Evolutionary conservation across 2,888 invertebrate species (phyloP), one percentile per base, ranked within the genome.

Genomic region (Allacma fusca): DNA sequence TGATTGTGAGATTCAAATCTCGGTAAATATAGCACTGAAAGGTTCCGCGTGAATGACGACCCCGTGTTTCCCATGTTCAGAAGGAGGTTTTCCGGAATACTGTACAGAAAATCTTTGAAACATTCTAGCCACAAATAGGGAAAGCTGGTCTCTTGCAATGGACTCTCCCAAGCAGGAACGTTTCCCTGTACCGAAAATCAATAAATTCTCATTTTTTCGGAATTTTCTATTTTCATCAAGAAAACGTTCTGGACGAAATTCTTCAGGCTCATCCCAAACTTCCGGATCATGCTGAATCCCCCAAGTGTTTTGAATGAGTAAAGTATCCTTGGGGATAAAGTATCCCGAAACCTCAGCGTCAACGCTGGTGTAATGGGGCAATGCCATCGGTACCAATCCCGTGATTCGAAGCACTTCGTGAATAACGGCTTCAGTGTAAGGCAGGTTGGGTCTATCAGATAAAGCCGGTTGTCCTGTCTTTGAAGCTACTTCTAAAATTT

Each of bases 391-490:
- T 13, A 7, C n/a, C 5, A 59, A 12, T 9, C 7, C 13, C 13
- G 40, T 13, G 40, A 59, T 13, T 19, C 59, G n/a, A 5, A 21
- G 59, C 5, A 59, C 59, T 59, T 59, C 59, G 12, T 7, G 29
- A 34, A 28, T 67, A 12, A 29, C 19, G 1, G 67, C 67, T 26
- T 67, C 67, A 13, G 67, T 67, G 21, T 67, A 67, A 28, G 67
- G 67, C 29, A 67, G 2, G 7, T 1, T 13, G 1, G n/a, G 9
- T 12, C 34, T 7, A 19, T 67, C 67, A 2, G 2, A n/a, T 5
- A 67, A 21, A 19, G 19, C 9, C 4, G 67, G 67, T 7, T 19
- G 1, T 19, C 67, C 12, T 28, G 67, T 13, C 26, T 67, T 67
- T 1, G 2, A 12, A 12, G 21, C 19, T 19, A 29, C 34, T n/a